A percentile compares a stretch with the other conserved stretches of the same genome.
Evolutionary conservation across 2,797 vertebrate species (phyloP).

Genomic region (Rhinella marina): DNA sequence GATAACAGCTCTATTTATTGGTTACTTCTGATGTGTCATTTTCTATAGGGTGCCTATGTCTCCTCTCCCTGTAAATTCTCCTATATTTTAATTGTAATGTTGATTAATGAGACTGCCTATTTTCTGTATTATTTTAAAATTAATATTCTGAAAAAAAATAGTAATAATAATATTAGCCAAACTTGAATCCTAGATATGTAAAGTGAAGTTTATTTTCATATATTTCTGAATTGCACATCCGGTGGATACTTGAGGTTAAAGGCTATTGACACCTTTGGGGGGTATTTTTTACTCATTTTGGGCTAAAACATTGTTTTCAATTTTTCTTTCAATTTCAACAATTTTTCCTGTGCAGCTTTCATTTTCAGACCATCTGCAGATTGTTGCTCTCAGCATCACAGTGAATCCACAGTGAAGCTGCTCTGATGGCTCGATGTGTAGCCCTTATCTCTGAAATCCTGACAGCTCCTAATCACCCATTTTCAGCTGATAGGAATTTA

Average conservation of each 20-base stretch:
- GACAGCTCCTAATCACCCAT: no score
- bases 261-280: no score
- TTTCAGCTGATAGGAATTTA: no score
- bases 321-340: no score
- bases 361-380: no score
- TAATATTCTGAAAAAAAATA: slow-evolving; percentile 71
- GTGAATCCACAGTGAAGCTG: no score
- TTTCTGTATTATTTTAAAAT: slow-evolving; percentile 77
- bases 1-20: slow-evolving; percentile 84
- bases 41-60: slow-evolving; percentile 79
- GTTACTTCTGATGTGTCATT: slow-evolving; percentile 80
- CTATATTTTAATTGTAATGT: slow-evolving; percentile 76
- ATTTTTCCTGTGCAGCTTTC: no score
- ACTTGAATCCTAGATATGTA: slow-evolving; percentile 79
- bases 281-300: no score
- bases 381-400: no score
- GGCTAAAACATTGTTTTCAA: no score
- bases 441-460: no score
- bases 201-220: slow-evolving; percentile 82
- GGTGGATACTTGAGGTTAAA: slow-evolving; percentile 67
- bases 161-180: slow-evolving; percentile 73
- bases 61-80: slow-evolving; percentile 74
- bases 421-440: no score
- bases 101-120: slow-evolving; percentile 75
- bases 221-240: slow-evolving; percentile 80